Evolutionary conservation across 2,113 vertebrate species (phyloP).

Genomic region (Condylura cristata): DNA sequence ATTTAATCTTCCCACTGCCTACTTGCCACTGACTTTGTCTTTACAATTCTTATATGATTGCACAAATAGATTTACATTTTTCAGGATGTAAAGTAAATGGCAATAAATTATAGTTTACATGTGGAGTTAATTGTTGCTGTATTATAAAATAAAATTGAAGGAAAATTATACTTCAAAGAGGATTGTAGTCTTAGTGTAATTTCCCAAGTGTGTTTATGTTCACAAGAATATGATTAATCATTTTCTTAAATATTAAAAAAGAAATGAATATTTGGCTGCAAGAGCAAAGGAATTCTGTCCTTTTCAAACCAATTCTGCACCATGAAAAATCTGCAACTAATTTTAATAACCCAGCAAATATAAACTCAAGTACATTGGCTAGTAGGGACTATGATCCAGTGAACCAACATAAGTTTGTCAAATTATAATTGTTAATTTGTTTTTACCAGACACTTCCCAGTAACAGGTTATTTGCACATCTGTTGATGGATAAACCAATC

Average conservation of each 20-base stretch:
- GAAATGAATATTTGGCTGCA: conserved; percentile 20
- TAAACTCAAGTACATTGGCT: not conserved
- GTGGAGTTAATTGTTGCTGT: conserved; percentile 1
- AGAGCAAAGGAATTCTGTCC: conserved; percentile 1
- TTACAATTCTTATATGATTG: not conserved
- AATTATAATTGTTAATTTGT: conserved; percentile 23
- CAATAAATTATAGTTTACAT: conserved; percentile 21
- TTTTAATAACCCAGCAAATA: conserved; percentile 2
- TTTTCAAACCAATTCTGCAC: not conserved
- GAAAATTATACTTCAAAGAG: conserved; percentile 29
- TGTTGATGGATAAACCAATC: conserved; percentile 1
- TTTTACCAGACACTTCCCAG: not conserved
- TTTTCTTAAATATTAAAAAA: conserved; percentile 38
- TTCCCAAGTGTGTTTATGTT: conserved; percentile 27
- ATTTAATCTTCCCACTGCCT: conserved; percentile 18
- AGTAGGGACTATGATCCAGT: not conserved
- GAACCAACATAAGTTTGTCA: not conserved
- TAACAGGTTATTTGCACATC: conserved; percentile 6
- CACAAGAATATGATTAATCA: conserved; percentile 24
- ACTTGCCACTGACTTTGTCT: not conserved
- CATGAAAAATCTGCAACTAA: not conserved
- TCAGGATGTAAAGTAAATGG: conserved; percentile 20
- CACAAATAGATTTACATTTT: not conserved
- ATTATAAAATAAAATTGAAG: conserved; percentile 45
- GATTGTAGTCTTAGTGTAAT: not conserved